Base-by-base conservation (phyloP, 2,113 vertebrate genomes). In the Hippopotamus amphibius region DNA sequence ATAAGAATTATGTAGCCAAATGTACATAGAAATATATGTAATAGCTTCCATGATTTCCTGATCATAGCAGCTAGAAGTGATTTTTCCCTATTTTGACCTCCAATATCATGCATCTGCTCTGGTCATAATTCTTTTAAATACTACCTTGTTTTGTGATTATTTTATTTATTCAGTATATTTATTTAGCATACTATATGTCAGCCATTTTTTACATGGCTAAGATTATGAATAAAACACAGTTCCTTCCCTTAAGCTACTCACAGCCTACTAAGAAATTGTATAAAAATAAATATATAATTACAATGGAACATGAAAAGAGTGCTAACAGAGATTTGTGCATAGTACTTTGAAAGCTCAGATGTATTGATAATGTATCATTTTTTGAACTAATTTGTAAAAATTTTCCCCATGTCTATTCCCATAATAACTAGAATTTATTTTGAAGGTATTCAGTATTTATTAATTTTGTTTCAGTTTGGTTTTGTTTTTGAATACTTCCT, bases 91-190 rank as follows among this genome's bases (percentile, higher is more conserved):
- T 16, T 90, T 24, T 43, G 12, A 84, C n/a, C 71, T 93, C 8
- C 41, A 21, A 33, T 79, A 69, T 74, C 6, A 33, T 50, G 15
- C 66, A 30, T 72, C 2, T 53, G 7, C 22, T 88, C 24, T 84
- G 21, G 6, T 59, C 22, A 66, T 57, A 88, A 28, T 53, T 74
- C 26, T 79, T 55, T 84, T 90, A 87, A 94, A 57, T 84, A 28
- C 10, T 79, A 6, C 15, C 28, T 12, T 86, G 11, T 80, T 80
- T 83, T 37, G 0, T 16, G 9, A 71, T 93, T 48, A 3, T 81
- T 82, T 96, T 77, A 71, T 88, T 79, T 92, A 59, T 93, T 83
- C 13, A 53, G n/a, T 87, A 37, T 43, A 7, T 37, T 95, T 92
- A 74, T 57, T 92, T 85, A 94, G 50, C 22, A 55, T 3, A n/a